These are phyloP conservation scores for Agraylea sexmaculata DNA, from an alignment of 1,140 invertebrate genomes.

Conservation along the genomic window DNA sequence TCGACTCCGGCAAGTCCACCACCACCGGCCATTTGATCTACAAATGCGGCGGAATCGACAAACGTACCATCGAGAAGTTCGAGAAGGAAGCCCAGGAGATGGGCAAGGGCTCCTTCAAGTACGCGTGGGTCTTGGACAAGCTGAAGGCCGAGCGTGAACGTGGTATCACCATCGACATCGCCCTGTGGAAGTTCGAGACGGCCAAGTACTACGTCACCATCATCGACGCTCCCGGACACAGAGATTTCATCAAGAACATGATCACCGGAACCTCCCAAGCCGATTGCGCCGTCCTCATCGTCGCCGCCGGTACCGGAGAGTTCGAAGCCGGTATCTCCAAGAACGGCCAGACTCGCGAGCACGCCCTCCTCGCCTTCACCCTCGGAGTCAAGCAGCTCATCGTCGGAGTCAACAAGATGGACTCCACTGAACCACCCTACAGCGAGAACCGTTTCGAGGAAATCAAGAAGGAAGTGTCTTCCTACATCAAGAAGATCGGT, in stretches of 20 bases:
- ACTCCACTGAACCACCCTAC: slow-evolving; percentile 86
- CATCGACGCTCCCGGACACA: slow-evolving; percentile 92
- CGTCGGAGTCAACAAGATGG: slow-evolving; percentile 94
- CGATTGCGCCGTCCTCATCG: slow-evolving; percentile 87
- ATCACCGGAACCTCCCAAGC: slow-evolving; percentile 90
- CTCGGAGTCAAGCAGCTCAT: slow-evolving; percentile 91
- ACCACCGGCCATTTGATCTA: slow-evolving; percentile 98
- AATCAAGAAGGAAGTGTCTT: slow-evolving; percentile 84
- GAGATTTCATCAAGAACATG: slow-evolving; percentile 99
- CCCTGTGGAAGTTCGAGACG: slow-evolving; percentile 92
- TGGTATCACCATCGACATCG: slow-evolving; percentile 96
- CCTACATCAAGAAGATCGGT: slow-evolving; percentile 91
- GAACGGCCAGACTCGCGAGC: slow-evolving; percentile 90
- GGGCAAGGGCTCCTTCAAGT: slow-evolving; percentile 94
- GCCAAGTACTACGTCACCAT: slow-evolving; percentile 87
- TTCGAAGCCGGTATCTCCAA: slow-evolving; percentile 94
- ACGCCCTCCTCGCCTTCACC: slow-evolving; percentile 86
- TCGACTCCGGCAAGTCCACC: slow-evolving; percentile 97
- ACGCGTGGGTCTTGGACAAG: slow-evolving; percentile 94
- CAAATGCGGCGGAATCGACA: slow-evolving; percentile 99
- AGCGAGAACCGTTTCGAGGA: slow-evolving; percentile 75
- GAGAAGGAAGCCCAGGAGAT: slow-evolving; percentile 98
- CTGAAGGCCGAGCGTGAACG: slow-evolving; percentile 92
- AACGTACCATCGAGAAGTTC: slow-evolving; percentile 98
- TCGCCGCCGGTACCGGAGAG: slow-evolving; percentile 86